Conservation (phyloP, 64 coral and sea anemone species). For the Hydrozoanthus tunicans region DNA sequence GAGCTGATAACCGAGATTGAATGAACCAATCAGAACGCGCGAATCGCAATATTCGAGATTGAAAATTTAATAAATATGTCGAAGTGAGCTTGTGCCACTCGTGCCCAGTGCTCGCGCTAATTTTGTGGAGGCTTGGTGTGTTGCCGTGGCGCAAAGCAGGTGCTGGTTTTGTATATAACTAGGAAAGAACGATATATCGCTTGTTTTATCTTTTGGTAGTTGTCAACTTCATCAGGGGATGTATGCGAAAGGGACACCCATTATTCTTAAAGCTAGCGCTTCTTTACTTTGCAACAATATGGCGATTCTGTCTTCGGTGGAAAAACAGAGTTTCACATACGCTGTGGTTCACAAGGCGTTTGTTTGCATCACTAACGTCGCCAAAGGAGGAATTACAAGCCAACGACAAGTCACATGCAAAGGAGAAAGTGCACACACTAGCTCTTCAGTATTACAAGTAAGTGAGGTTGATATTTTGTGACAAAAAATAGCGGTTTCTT, state of each 20-base stretch:
- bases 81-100: not conserved
- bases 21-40: too few relatives aligned
- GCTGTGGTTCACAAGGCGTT: constrained; percentile 91
- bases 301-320: constrained; percentile 67
- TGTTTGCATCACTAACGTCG: constrained; percentile 93
- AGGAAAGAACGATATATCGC: not conserved
- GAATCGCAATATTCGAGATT: too few relatives aligned
- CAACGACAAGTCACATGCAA: constrained; percentile 87
- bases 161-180: not conserved
- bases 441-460: constrained; percentile 86
- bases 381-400: constrained; percentile 69
- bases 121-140: constrained; percentile 30
- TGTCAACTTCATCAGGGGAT: constrained; percentile 32
- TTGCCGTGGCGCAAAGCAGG: not conserved
- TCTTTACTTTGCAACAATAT: constrained; percentile 85
- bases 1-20: too few relatives aligned
- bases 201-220: not conserved
- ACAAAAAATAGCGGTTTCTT: not conserved
- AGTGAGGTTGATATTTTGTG: not conserved
- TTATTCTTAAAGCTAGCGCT: constrained; percentile 79
- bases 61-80: too few relatives aligned
- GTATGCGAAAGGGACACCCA: constrained; percentile 70
- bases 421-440: constrained; percentile 89
- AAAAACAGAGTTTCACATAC: constrained; percentile 72
- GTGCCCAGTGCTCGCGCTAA: constrained; percentile 16